Base-by-base conservation (phyloP, 2,888 invertebrate species). In the Dexiosoma caninum region DNA sequence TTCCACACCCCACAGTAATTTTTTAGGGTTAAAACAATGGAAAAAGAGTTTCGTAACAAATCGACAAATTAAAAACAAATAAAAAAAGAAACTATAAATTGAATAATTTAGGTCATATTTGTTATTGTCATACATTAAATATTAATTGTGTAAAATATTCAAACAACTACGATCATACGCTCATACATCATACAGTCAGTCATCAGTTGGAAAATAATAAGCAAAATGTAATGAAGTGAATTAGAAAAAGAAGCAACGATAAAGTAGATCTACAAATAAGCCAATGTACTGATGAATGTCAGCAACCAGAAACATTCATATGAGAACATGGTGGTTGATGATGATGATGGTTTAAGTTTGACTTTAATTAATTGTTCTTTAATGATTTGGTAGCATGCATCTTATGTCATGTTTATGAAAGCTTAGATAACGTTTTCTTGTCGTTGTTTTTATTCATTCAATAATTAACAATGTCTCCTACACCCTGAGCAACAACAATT, bases 41-140 rank as follows among this genome's bases (percentile, higher is more conserved):
- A 59, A 6, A 82, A 60, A 75, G 64, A 76, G 62, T 55, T 74
- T 78, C 84, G 86, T 85, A 86, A 85, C 84, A 87, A 87, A 87
- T 88, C 87, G 85, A 86, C 86, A 87, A 88, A 88, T 88, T 87
- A 88, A 88, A 87, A 88, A 86, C 86, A 88, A 88, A 88, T 88
- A 88, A 87, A 87, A 55, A 44, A 30, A 27, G 69, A 53, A 40
- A 69, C 19, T 85, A 85, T 79, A 87, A 88, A 88, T 87, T 88
- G 87, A 88, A 88, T 86, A 88, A 88, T 88, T 88, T 87, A 85
- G 88, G 88, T 88, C 88, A 88, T 83, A 83, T 84, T 84, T 83
- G 82, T 84, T 84, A 82, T 82, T 83, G 80, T 74, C 82, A 80
- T 66, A 76, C 62, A 69, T 81, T 59, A 79, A 72, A 46, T 71